Conservation (phyloP, 2,113 vertebrate genomes). For the Martes martes region DNA sequence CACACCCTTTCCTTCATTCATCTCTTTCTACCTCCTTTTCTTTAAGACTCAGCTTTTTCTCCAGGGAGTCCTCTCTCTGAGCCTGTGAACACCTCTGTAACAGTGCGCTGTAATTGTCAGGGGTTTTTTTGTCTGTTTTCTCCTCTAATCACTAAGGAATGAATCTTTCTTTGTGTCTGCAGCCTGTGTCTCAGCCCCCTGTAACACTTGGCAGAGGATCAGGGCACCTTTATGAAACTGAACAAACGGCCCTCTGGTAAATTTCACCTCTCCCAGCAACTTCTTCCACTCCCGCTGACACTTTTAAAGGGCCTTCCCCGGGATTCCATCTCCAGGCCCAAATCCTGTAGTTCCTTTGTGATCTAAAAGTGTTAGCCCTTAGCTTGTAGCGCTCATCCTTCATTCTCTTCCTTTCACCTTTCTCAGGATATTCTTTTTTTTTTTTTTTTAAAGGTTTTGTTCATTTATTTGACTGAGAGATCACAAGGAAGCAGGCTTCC, state of each 20-base stretch:
- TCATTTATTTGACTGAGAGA: no score
- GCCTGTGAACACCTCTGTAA: not conserved
- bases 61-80: not conserved
- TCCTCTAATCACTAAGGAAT: not conserved
- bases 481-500: no score
- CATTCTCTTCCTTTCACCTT: not conserved
- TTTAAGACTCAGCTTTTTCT: not conserved
- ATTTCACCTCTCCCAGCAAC: not conserved
- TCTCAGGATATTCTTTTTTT: not conserved
- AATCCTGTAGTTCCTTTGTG: not conserved
- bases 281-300: not conserved
- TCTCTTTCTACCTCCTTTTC: not conserved
- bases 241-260: not conserved
- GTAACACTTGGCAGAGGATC: not conserved
- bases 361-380: not conserved
- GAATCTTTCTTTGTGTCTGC: not conserved
- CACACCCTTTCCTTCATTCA: not conserved
- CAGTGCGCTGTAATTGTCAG: not conserved
- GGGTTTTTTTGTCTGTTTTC: not conserved
- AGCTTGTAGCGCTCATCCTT: not conserved
- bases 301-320: not conserved
- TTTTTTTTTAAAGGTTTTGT: no score
- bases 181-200: not conserved
- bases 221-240: conserved; percentile 19
- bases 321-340: not conserved